phyloP scores from a whole-genome alignment of 2,888 invertebrate species.

The Pachymerium ferrugineum region DNA sequence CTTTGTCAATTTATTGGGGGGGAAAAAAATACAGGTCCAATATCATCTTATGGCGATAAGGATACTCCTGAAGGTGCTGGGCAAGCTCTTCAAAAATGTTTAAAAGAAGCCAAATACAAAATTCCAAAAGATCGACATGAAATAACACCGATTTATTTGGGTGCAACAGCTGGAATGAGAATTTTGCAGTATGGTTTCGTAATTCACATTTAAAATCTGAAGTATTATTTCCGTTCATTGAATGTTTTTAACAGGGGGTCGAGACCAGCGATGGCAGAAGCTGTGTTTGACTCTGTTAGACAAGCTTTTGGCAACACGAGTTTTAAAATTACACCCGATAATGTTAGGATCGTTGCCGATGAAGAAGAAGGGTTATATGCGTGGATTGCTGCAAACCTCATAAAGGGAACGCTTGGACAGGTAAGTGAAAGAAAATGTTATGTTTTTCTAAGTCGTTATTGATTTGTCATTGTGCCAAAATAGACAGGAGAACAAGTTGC shows the following conservation, averaged over 20 bases:
- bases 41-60: conserved; percentile 41
- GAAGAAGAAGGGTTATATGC: conserved; percentile 50
- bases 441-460: too few species aligned
- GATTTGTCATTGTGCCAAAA: too few species aligned
- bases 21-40: conserved; percentile 41
- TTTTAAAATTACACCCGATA: conserved; percentile 39
- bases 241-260: neutral
- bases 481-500: neutral
- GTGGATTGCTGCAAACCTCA: conserved; percentile 52
- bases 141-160: conserved; percentile 49
- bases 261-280: neutral
- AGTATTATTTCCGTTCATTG: too few species aligned
- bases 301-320: conserved; percentile 41
- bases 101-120: conserved; percentile 42
- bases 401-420: conserved; percentile 38
- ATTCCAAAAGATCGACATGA: conserved; percentile 43
- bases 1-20: too few species aligned
- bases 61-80: conserved; percentile 38
- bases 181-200: conserved; percentile 49
- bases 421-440: too few species aligned
- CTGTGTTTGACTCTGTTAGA: conserved; percentile 42
- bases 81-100: conserved; percentile 42
- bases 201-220: too few species aligned
- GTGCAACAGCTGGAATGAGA: conserved; percentile 54
- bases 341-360: conserved; percentile 49